Conservation (phyloP, 2,888 invertebrate genomes). For the Hypena proboscidalis region DNA sequence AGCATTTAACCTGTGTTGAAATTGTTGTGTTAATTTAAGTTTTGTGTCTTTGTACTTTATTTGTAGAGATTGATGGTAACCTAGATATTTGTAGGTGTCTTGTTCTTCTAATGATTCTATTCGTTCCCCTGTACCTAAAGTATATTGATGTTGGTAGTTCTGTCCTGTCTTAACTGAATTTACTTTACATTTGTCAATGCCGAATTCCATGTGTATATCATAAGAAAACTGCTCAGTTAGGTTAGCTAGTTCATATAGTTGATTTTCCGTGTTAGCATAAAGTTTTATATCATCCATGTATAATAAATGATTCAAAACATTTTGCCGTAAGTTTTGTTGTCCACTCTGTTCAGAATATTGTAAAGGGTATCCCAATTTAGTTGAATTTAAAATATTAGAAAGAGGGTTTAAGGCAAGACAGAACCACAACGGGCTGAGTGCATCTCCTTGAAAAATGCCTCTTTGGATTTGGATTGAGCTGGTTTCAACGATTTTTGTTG, state of each 20-base stretch:
- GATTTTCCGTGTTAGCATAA: not conserved
- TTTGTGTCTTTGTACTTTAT: constrained; percentile 1
- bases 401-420: too few species aligned
- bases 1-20: not conserved
- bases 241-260: constrained; percentile 1
- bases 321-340: too few species aligned
- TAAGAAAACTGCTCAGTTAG: constrained; percentile 4
- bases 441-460: too few species aligned
- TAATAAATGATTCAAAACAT: too few species aligned
- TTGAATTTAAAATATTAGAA: too few species aligned
- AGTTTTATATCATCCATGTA: not conserved
- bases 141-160: too few species aligned
- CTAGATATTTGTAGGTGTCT: not conserved
- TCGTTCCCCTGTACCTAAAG: too few species aligned
- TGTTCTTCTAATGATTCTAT: not conserved
- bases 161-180: constrained; percentile 1
- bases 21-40: not conserved
- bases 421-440: too few species aligned
- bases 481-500: too few species aligned
- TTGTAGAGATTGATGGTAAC: not conserved
- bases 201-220: constrained; percentile 11
- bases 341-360: too few species aligned
- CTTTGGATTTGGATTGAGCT: too few species aligned
- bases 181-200: constrained; percentile 11
- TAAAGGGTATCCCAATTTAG: too few species aligned